phyloP scores from a whole-genome alignment of 2,888 invertebrate genomes.

The Auanema sp. region DNA sequence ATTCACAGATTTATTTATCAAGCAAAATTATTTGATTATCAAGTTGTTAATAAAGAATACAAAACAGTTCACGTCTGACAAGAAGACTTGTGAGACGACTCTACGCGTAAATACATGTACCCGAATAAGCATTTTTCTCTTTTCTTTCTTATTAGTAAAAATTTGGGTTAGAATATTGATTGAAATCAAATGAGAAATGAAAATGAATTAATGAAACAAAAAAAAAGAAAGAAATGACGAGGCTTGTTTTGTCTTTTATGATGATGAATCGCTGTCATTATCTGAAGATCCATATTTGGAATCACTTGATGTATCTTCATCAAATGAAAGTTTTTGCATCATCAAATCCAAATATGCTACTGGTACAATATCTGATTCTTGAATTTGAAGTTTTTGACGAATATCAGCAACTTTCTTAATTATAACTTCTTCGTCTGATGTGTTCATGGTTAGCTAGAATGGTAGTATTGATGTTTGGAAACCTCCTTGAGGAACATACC shows the following conservation, averaged over 20 bases:
- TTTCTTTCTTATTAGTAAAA: too few species aligned
- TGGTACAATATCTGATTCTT: conserved; percentile 15
- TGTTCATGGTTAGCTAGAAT: conserved; percentile 14
- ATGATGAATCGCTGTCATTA: conserved; percentile 12
- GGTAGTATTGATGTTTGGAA: background rate
- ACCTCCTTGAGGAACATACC: conserved; percentile 8
- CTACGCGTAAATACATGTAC: too few species aligned
- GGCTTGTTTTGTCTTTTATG: conserved; percentile 6
- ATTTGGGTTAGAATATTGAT: too few species aligned
- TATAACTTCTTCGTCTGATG: conserved; percentile 11
- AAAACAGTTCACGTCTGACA: too few species aligned
- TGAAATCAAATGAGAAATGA: too few species aligned
- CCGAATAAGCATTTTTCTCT: too few species aligned
- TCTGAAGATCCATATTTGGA: conserved; percentile 1
- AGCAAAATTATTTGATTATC: background rate
- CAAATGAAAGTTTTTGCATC: conserved; percentile 17
- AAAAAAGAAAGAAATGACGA: too few species aligned
- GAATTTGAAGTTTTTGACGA: conserved; percentile 12
- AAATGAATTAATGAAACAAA: background rate
- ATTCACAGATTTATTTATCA: background rate
- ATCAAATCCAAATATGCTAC: conserved; percentile 23
- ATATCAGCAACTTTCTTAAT: conserved; percentile 12
- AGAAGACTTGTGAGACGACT: too few species aligned
- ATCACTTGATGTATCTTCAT: conserved; percentile 12
- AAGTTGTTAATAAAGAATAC: background rate